These are phyloP conservation scores for Prochilodus magdalenae DNA, from an alignment of 2,113 vertebrate genomes.

Conservation along the genomic window DNA sequence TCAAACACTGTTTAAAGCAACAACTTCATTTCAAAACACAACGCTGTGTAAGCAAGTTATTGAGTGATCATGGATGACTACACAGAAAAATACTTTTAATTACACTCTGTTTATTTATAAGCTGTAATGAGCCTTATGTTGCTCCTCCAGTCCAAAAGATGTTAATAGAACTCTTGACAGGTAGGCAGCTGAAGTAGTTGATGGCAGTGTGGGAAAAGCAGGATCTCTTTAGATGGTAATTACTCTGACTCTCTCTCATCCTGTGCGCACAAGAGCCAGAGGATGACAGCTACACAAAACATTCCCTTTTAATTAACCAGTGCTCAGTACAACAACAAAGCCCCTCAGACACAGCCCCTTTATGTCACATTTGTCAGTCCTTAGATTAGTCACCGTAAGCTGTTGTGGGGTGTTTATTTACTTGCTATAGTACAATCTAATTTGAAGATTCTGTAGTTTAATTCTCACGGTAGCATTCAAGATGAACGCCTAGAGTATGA, in stretches of 20 bases:
- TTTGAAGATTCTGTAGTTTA: constrained; percentile 5
- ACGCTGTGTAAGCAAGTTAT: constrained; percentile 29
- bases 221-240: constrained; percentile 49
- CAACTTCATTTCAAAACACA: constrained; percentile 4
- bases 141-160: constrained; percentile 37
- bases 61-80: constrained; percentile 47
- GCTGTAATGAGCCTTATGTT: constrained; percentile 35
- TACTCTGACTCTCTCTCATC: constrained; percentile 37
- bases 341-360: constrained; percentile 7
- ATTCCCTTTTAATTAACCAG: constrained; percentile 48
- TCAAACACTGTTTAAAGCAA: not conserved
- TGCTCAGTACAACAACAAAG: constrained; percentile 32
- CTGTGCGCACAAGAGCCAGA: constrained; percentile 27
- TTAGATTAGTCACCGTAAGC: not conserved
- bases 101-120: constrained; percentile 41
- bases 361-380: constrained; percentile 15
- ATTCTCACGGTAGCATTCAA: not conserved
- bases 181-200: constrained; percentile 21
- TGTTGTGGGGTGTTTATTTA: not conserved
- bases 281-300: constrained; percentile 50
- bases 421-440: constrained; percentile 7
- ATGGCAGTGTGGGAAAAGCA: constrained; percentile 29
- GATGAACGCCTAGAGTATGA: not conserved
- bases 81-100: constrained; percentile 42
- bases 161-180: constrained; percentile 42